Percentiles rank a stretch among this genome's conserved stretches.
Evolutionary conservation across 2,797 vertebrate genomes (phyloP).

Genomic region (Sebastes variabilis): DNA sequence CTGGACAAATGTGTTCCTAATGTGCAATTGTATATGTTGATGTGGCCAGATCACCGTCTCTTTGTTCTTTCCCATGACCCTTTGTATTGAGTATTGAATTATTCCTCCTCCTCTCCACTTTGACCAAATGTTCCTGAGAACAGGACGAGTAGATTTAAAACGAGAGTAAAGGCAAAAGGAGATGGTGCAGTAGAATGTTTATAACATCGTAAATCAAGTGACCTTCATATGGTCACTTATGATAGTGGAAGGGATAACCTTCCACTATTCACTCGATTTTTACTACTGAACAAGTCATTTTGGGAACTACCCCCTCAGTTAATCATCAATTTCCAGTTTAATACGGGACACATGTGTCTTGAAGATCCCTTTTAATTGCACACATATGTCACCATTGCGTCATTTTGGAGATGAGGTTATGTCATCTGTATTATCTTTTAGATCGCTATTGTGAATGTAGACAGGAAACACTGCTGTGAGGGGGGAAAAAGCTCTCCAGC

Average conservation of each 20-base stretch:
- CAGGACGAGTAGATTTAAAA: slow-evolving; percentile 24
- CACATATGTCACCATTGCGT: slow-evolving; percentile 22
- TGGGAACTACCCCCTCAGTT: neutral
- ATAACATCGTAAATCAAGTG: neutral
- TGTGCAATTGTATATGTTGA: neutral
- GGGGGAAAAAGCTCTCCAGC: neutral
- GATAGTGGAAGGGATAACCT: slow-evolving; percentile 9
- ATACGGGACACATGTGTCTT: neutral
- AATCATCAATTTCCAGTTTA: slow-evolving; percentile 14
- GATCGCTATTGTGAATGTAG: slow-evolving; percentile 1
- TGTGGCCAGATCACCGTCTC: neutral
- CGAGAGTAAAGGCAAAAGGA: neutral
- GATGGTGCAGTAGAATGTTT: neutral
- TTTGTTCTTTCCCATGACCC: slow-evolving; percentile 15
- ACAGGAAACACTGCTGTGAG: neutral
- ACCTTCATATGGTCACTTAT: no score
- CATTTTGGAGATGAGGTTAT: slow-evolving; percentile 4
- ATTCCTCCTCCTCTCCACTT: slow-evolving; percentile 22
- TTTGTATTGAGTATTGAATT: slow-evolving; percentile 31
- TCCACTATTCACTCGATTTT: neutral
- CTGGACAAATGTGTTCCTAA: slow-evolving; percentile 13
- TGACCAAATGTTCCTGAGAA: slow-evolving; percentile 10
- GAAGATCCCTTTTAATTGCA: neutral
- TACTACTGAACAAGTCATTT: slow-evolving; percentile 6
- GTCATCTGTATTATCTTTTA: slow-evolving; percentile 23